Conservation (phyloP, 2,888 invertebrate species). For the Lochmaea crataegi region DNA sequence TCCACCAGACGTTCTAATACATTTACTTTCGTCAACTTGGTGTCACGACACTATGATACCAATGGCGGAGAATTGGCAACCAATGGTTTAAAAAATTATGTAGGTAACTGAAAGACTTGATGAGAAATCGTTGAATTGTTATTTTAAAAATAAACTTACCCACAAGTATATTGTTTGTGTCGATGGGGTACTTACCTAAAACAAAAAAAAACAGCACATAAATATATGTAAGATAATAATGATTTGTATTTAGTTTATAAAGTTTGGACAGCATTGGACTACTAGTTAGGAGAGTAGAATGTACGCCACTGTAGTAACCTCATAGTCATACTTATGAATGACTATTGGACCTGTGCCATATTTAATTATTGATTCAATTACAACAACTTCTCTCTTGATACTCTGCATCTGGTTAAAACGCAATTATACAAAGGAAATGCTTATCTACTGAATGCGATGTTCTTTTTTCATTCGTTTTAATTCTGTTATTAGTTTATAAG, state of each 20-base stretch:
- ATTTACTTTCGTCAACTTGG: constrained; percentile 12
- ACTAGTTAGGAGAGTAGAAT: too few species aligned
- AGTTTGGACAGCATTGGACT: too few species aligned
- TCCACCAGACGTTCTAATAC: constrained; percentile 17
- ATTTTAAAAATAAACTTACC: not conserved
- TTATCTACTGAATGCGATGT: constrained; percentile 24
- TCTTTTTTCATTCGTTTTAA: constrained; percentile 18
- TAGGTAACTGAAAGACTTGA: too few species aligned
- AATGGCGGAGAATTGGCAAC: not conserved
- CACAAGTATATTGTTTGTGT: not conserved
- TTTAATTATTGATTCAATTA: constrained; percentile 46
- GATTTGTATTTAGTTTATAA: too few species aligned
- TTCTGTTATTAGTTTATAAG: constrained; percentile 11
- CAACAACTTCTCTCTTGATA: constrained; percentile 35
- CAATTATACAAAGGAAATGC: constrained; percentile 43
- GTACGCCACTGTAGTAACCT: constrained; percentile 19
- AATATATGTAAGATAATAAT: too few species aligned
- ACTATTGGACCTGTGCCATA: constrained; percentile 42
- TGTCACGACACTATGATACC: constrained; percentile 1
- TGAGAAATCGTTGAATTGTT: too few species aligned
- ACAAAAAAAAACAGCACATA: not conserved
- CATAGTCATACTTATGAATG: constrained; percentile 29
- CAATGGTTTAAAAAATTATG: too few species aligned
- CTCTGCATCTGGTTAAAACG: constrained; percentile 43
- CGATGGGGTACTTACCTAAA: not conserved